Conservation (phyloP, 2,797 vertebrate genomes). For the Tolypeutes matacus region DNA sequence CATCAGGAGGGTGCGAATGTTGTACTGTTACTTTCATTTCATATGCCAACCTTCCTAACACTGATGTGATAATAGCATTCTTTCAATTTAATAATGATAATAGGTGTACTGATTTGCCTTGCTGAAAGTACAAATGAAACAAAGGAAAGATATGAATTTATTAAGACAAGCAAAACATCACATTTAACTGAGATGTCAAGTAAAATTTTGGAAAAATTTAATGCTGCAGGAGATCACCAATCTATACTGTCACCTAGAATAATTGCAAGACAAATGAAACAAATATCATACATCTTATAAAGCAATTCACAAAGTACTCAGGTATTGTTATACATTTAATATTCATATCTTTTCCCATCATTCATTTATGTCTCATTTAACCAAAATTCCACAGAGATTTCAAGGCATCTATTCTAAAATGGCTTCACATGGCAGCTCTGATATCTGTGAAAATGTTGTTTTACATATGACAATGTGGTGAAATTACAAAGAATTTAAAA, state of each 20-base stretch:
- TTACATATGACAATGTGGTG: not conserved
- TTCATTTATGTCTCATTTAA: slow-evolving; percentile 51
- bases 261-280: slow-evolving; percentile 62
- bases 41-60: slow-evolving; percentile 70
- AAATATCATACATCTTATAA: slow-evolving; percentile 69
- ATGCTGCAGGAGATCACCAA: slow-evolving; percentile 69
- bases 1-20: slow-evolving; percentile 78
- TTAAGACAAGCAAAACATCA: slow-evolving; percentile 79
- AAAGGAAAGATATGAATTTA: slow-evolving; percentile 77
- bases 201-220: slow-evolving; percentile 68
- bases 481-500: slow-evolving; percentile 7
- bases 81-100: slow-evolving; percentile 82
- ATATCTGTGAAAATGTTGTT: slow-evolving; percentile 15
- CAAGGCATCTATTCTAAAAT: slow-evolving; percentile 65
- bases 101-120: slow-evolving; percentile 71
- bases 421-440: not conserved
- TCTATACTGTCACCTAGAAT: slow-evolving; percentile 72
- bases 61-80: slow-evolving; percentile 86
- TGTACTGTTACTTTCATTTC: slow-evolving; percentile 77
- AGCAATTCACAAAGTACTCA: slow-evolving; percentile 28
- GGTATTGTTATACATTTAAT: not conserved
- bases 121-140: slow-evolving; percentile 80
- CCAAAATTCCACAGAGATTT: not conserved
- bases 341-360: not conserved
- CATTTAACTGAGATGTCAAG: slow-evolving; percentile 82